Evolutionary conservation across 2,888 invertebrate species (phyloP).

Genomic region (Scelioninae gen. 1): DNA sequence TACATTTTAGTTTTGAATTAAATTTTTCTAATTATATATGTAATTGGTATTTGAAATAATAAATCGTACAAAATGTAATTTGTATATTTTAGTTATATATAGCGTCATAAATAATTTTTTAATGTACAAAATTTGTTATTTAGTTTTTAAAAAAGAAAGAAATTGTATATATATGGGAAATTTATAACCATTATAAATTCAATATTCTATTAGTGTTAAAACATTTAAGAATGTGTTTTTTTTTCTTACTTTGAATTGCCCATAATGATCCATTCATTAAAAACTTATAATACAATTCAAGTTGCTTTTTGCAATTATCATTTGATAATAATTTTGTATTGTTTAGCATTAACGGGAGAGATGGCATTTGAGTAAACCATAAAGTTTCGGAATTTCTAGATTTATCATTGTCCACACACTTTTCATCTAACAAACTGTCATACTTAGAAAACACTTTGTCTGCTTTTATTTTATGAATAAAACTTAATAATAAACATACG

Average conservation of each 20-base stretch:
- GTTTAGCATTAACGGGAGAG: constrained; percentile 28
- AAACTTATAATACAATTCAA: constrained; percentile 73
- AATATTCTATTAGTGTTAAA: too few relatives aligned
- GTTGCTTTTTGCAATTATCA: constrained; percentile 75
- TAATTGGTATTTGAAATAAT: too few relatives aligned
- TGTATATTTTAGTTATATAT: too few relatives aligned
- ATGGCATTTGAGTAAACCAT: constrained; percentile 52
- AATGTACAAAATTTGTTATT: too few relatives aligned
- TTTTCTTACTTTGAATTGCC: constrained; percentile 78
- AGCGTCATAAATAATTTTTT: too few relatives aligned
- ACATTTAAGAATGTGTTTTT: too few relatives aligned
- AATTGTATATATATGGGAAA: too few relatives aligned
- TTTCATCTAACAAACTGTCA: constrained; percentile 5
- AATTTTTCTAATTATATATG: too few relatives aligned
- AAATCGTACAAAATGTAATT: too few relatives aligned
- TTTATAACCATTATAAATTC: too few relatives aligned
- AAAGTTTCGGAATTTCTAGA: neutral
- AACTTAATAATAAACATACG: constrained; percentile 1
- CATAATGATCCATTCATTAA: constrained; percentile 77
- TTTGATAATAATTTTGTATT: constrained; percentile 65
- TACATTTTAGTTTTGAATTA: too few relatives aligned
- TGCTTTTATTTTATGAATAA: neutral
- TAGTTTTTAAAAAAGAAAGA: too few relatives aligned
- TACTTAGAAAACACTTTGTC: constrained; percentile 3
- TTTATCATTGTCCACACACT: neutral